Conservation (phyloP, 2,113 vertebrate genomes). For the Cardinalis cardinalis region DNA sequence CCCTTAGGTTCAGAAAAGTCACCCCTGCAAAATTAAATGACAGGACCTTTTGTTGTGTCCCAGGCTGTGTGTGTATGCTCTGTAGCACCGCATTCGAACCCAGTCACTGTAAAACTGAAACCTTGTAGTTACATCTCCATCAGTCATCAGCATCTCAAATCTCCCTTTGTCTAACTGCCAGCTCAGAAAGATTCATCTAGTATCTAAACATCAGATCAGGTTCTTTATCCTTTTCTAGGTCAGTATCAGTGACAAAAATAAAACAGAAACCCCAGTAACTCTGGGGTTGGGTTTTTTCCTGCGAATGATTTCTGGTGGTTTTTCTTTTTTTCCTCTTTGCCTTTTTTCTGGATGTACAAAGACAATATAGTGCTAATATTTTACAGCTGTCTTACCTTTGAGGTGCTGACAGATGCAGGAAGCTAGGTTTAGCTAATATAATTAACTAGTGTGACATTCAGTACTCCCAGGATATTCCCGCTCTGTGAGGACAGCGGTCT, state of each 20-base stretch:
- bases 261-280: not conserved
- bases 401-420: not conserved
- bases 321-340: not conserved
- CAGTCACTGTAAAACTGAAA: not conserved
- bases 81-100: not conserved
- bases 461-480: not conserved
- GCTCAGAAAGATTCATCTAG: not conserved
- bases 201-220: not conserved
- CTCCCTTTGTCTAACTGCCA: not conserved
- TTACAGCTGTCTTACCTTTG: not conserved
- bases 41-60: not conserved
- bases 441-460: not conserved
- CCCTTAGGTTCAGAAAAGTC: not conserved
- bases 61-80: not conserved
- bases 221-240: not conserved
- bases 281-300: not conserved
- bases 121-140: not conserved
- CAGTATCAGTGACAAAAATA: not conserved
- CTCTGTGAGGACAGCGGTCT: not conserved
- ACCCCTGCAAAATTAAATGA: not conserved
- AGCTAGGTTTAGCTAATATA: not conserved
- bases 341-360: not conserved
- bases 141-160: not conserved
- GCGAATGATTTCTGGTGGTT: not conserved
- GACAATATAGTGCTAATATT: not conserved